phyloP scores from a whole-genome alignment of 2,797 vertebrate genomes.

The Tauraco hartlaubi region DNA sequence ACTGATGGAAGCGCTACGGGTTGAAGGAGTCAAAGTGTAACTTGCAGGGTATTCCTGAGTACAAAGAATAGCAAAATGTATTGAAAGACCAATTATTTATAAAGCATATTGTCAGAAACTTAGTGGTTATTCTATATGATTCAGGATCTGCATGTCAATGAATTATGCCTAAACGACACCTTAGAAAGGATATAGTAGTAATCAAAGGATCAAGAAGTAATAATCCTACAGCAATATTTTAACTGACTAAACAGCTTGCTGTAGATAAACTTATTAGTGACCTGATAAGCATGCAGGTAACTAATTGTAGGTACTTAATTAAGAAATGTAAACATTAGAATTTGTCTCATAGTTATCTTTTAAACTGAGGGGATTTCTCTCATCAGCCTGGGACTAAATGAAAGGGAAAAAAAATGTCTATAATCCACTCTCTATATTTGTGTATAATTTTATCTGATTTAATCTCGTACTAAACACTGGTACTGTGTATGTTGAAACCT shows the following conservation, averaged over 20 bases:
- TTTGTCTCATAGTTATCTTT: slow-evolving; percentile 24
- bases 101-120: neutral
- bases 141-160: neutral
- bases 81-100: neutral
- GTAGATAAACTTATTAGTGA: slow-evolving; percentile 52
- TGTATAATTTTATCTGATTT: slow-evolving; percentile 13
- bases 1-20: neutral
- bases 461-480: neutral
- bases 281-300: slow-evolving; percentile 33
- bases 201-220: slow-evolving; percentile 35
- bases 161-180: neutral
- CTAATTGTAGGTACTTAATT: slow-evolving; percentile 51
- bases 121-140: neutral
- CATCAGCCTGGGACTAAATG: neutral
- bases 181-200: neutral
- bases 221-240: neutral
- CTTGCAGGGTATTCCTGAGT: neutral
- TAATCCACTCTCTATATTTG: neutral
- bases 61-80: neutral
- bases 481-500: neutral
- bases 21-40: neutral
- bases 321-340: slow-evolving; percentile 30
- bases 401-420: neutral
- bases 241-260: slow-evolving; percentile 19
- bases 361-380: slow-evolving; percentile 41